Base-by-base conservation (phyloP, 2,888 invertebrate genomes). In the Brachyptera risi region DNA sequence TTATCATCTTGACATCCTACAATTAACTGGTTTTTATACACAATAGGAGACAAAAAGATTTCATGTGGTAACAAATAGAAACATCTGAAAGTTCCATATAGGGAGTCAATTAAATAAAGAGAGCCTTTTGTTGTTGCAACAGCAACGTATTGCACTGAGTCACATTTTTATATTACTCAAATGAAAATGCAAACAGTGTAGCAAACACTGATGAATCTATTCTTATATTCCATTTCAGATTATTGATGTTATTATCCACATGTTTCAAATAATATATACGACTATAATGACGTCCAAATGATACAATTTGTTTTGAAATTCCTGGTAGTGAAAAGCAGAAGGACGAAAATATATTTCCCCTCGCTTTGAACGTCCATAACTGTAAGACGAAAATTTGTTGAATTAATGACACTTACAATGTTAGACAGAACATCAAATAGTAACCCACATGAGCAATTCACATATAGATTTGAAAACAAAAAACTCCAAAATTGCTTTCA, bases 1-100 rank as follows among this genome's bases (percentile, higher is more conserved):
- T 82, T 77, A 75, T 94, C 86, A 79, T 92, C 86, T 71, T 93
- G 81, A 71, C 92, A 91, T 21, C 94, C 93, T 67, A 92, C 76
- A 69, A 84, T 82, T 63, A 91, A 73, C 38, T 76, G 76, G 69
- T 83, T 75, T 2, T 80, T 75, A 66, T 78, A 74, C 13, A 83
- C 74, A 35, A 81, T 78, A 1, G 92, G 90, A 0, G 91, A 86
- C 0, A 92, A 92, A 75, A 91, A 94, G 17, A 87, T 77, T 73
- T 92, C 85, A 11, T 81, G 83, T 0, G 81, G 79, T 42, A 91
- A 73, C 26, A 73, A 69, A 57, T 79, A 73, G 59, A 74, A 74
- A 24, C 76, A 72, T 40, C 82, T 49, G 38, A 81, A 67, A 19
- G 70, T 65, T 0, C 85, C 85, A 66, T 72, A 75, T 2, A 72